Conservation (phyloP, 2,113 vertebrate genomes). For the Toxotes chatareus region DNA sequence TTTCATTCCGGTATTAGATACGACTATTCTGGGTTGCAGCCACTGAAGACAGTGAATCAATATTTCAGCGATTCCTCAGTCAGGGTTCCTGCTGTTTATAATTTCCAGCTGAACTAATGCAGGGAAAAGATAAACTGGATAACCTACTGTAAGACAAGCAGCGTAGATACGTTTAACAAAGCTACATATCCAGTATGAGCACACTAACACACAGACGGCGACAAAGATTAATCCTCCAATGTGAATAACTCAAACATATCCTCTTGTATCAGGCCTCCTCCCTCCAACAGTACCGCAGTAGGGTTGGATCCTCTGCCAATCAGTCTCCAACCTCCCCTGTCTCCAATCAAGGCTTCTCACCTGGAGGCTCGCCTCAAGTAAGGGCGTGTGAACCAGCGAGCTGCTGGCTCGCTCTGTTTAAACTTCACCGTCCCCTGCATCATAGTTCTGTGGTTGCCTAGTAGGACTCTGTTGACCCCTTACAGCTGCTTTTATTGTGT, state of each 20-base stretch:
- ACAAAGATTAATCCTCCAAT: conserved; percentile 1
- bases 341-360: conserved; percentile 99
- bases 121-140: not conserved
- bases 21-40: not conserved
- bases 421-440: conserved; percentile 60
- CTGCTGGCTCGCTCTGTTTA: conserved; percentile 48
- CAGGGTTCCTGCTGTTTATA: not conserved
- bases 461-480: conserved; percentile 51
- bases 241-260: conserved; percentile 83
- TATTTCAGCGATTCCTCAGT: conserved; percentile 7
- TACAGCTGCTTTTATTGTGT: conserved; percentile 61
- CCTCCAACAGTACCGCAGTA: conserved; percentile 96
- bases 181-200: conserved; percentile 4
- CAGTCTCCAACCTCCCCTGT: conserved; percentile 98
- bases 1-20: conserved; percentile 1
- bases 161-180: not conserved
- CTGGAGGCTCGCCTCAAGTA: conserved; percentile 97
- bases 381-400: conserved; percentile 83
- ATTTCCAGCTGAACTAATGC: not conserved
- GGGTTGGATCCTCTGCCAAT: conserved; percentile 94
- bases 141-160: not conserved
- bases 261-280: conserved; percentile 89
- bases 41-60: not conserved
- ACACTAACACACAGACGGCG: not conserved
- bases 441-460: conserved; percentile 57